phyloP scores from a whole-genome alignment of 2,113 vertebrate genomes.

The Nerophis ophidion region DNA sequence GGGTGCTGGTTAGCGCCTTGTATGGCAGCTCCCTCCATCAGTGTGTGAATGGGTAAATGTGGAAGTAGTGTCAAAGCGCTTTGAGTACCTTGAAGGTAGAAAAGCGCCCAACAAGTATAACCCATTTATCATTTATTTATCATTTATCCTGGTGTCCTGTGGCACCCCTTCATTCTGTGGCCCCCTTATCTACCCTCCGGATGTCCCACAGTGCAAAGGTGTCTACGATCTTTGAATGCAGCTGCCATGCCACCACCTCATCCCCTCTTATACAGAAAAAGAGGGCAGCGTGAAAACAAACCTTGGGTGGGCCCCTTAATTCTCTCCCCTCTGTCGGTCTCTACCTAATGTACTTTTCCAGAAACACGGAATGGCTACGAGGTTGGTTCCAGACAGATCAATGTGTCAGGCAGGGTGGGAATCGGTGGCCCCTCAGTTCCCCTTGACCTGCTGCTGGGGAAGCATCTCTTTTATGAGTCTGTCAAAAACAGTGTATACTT shows the following conservation, averaged over 20 bases:
- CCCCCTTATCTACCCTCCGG: constrained; percentile 45
- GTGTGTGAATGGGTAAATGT: too few relatives aligned
- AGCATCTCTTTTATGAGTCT: constrained; percentile 33
- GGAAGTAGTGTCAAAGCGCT: too few relatives aligned
- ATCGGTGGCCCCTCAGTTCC: constrained; percentile 22
- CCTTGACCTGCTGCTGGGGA: constrained; percentile 37
- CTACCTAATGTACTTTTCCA: constrained; percentile 60
- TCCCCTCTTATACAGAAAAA: constrained; percentile 42
- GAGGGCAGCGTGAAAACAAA: constrained; percentile 51
- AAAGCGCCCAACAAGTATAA: too few relatives aligned
- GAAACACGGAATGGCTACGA: constrained; percentile 50
- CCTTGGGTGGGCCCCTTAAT: constrained; percentile 54
- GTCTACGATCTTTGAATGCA: constrained; percentile 73
- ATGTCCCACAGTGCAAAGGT: constrained; percentile 54
- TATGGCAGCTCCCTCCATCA: too few relatives aligned
- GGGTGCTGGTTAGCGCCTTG: too few relatives aligned
- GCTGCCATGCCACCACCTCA: constrained; percentile 54
- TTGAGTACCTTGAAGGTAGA: too few relatives aligned
- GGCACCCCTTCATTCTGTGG: constrained; percentile 27
- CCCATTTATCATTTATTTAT: too few relatives aligned
- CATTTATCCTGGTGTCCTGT: constrained; percentile 38
- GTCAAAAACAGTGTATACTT: too few relatives aligned
- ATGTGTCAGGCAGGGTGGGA: constrained; percentile 36
- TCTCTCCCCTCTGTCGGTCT: constrained; percentile 33
- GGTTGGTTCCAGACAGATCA: constrained; percentile 66